Base-by-base conservation (phyloP, 2,797 vertebrate genomes). In the Ptychadena robeensis region DNA sequence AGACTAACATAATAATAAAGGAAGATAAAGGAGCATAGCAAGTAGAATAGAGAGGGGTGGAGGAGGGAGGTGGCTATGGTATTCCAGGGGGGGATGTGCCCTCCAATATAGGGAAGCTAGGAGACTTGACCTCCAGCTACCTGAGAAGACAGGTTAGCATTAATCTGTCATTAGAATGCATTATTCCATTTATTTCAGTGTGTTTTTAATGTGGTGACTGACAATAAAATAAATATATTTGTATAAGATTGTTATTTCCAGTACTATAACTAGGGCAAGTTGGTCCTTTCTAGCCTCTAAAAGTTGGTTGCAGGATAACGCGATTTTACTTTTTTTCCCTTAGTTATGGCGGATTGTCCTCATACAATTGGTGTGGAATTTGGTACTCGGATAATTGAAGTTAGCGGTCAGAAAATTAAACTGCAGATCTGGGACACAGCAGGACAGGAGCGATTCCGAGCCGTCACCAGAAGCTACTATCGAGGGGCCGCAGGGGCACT, bases 401-500 rank as follows among this genome's bases (percentile, higher is more conserved):
- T 99, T 91, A 99, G 97, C 74, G 97, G 98, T 78, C 98, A 99
- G 94, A 99, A 99, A 95, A 98, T 99, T 91, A 99, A 99, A 94
- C 95, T 99, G 93, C 98, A 99, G 93, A 99, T 99, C 83, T 99
- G 98, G 98, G 98, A 99, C 93, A 99, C 98, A 38, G 98, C 98
- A 74, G 98, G 98, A 78, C 98, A 99, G 88, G 98, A 99, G 87
- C 94, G 98, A 85, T 99, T 99, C 93, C 92, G 98, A 91, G 97
- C 98, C 61, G 98, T 99, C 89, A 99, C 98, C 15, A 96, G 98
- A 88, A 99, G 97, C 91, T 99, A 99, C 92, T 99, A 99, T 92
- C 95, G 98, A 86, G 98, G 98, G n/a, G 98, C 98, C 0, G 98
- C 98, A 0, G 98, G 98, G 34, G 98, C 98, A 0, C 96, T 99